Conservation (phyloP, 1,140 invertebrate species). For the Lucilia cuprina region DNA sequence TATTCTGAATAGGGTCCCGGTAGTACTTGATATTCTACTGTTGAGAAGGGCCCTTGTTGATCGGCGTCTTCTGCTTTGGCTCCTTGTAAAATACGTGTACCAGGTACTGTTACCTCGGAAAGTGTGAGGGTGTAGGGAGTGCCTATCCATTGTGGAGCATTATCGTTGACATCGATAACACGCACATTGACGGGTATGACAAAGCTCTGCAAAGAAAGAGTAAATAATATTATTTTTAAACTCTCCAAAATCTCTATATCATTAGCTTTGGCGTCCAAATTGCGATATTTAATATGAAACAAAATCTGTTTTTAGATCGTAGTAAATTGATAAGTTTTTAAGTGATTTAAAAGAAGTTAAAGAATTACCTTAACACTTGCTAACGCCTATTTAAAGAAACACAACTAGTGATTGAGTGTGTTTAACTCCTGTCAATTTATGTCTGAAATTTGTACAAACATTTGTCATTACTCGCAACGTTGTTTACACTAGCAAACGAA, state of each 20-base stretch:
- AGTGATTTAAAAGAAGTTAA: no score
- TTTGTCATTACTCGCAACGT: not conserved
- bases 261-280: no score
- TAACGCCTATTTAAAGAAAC: no score
- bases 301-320: no score
- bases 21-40: slow-evolving; percentile 83
- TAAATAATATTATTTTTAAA: no score
- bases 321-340: no score
- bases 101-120: slow-evolving; percentile 84
- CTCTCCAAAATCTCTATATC: no score
- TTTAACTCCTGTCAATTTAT: not conserved
- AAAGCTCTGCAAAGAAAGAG: slow-evolving; percentile 71
- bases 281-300: no score
- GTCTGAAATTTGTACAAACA: not conserved
- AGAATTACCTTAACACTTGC: no score
- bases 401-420: no score
- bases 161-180: slow-evolving; percentile 93
- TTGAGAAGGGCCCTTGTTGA: slow-evolving; percentile 88
- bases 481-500: not conserved
- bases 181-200: slow-evolving; percentile 88
- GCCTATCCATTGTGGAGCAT: slow-evolving; percentile 83
- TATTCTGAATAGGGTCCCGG: slow-evolving; percentile 81
- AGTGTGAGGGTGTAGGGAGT: slow-evolving; percentile 84
- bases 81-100: slow-evolving; percentile 77
- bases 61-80: slow-evolving; percentile 83